Evolutionary conservation across 2,797 vertebrate species (phyloP), one percentile per base, ranked within the genome.

Genomic region (Cichlasoma orientale): DNA sequence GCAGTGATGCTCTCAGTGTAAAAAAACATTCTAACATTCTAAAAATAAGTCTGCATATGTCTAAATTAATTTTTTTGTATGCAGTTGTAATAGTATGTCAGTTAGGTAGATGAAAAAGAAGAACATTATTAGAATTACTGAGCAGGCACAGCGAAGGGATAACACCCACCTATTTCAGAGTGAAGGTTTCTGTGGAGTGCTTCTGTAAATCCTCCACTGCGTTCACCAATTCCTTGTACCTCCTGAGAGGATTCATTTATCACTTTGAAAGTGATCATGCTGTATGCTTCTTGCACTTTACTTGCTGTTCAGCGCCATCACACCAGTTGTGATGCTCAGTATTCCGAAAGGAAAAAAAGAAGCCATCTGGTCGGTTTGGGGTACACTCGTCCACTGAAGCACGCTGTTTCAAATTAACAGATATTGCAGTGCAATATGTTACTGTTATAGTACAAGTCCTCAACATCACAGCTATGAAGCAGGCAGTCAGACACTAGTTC

Each of bases 201-300:
- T 55, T 83, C 59, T 83, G 59, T 72, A 69, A 80, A 75, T 75
- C 80, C 47, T 75, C 54, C 16, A 14, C 44, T 75, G 11, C 1
- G 0, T 71, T 77, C 79, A 66, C 73, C 19, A 29, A n/a, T 25
- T 76, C n/a, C 57, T 50, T 31, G 7, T 31, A 57, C 50, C 31
- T 68, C 66, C 41, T 14, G 1, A 56, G 59, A 78, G 71, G 59
- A 73, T 74, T 83, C 66, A 86, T 83, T 84, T 77, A 86, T 84
- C 83, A 88, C 71, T 79, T 77, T 85, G 59, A 81, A 82, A 88
- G 63, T 74, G 88, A 87, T 87, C 61, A 68, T 31, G 41, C 56
- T 44, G 66, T 72, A 75, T 61, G 76, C 75, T 59, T 80, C 72
- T 25, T 53, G 36, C 73, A 52, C 69, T 52, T 18, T 56, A 50